A percentile compares a stretch with the other conserved stretches of the same genome.
These are phyloP conservation scores for Lophotis ruficrista DNA, from an alignment of 2,113 vertebrate genomes.

Conservation along the genomic window DNA sequence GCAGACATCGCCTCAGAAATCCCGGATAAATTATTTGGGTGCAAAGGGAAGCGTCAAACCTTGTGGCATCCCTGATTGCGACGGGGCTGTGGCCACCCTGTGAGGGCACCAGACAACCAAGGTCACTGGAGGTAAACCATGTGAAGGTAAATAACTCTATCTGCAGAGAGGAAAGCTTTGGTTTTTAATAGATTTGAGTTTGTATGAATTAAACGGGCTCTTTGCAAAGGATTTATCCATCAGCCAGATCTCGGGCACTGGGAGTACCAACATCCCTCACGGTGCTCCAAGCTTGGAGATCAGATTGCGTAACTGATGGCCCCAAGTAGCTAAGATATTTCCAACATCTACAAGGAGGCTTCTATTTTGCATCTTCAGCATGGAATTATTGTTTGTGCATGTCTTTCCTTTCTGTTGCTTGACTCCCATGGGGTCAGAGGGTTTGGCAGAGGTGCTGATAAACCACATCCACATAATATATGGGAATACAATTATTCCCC, in stretches of 20 bases:
- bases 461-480: not conserved
- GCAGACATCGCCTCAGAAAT: accelerated
- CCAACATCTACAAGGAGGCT: not conserved
- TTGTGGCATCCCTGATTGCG: not conserved
- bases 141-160: not conserved
- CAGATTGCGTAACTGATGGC: accelerated
- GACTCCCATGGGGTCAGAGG: not conserved
- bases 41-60: accelerated
- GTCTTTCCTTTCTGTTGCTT: not conserved
- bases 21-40: accelerated
- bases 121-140: not conserved
- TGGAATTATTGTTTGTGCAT: not conserved
- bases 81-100: not conserved
- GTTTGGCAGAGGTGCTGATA: not conserved
- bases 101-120: accelerated
- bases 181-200: not conserved
- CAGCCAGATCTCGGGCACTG: not conserved
- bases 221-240: not conserved
- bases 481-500: not conserved
- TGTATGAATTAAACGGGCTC: not conserved
- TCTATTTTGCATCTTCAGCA: not conserved
- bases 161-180: not conserved
- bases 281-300: not conserved
- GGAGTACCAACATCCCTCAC: not conserved
- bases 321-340: not conserved